These are phyloP conservation scores for Amphipoea oculea DNA, from an alignment of 2,888 invertebrate species.

Conservation along the genomic window DNA sequence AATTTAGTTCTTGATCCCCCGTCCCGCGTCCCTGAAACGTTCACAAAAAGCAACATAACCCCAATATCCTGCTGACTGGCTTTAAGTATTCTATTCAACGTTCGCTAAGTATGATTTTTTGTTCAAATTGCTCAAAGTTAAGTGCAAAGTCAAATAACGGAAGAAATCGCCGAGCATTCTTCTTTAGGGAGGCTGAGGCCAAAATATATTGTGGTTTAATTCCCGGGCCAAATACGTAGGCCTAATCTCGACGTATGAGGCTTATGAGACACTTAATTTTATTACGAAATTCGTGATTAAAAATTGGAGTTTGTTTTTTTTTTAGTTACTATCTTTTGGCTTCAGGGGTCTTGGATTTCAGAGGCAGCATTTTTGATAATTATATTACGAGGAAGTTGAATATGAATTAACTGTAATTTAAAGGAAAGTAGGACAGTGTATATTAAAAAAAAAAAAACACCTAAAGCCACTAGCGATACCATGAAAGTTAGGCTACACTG, in stretches of 20 bases:
- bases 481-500: not conserved
- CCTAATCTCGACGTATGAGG: constrained; percentile 50
- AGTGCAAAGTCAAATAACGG: constrained; percentile 61
- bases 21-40: constrained; percentile 23
- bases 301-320: constrained; percentile 46
- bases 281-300: constrained; percentile 52
- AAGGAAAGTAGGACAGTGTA: not conserved
- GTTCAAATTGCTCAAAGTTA: constrained; percentile 56
- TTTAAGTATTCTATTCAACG: constrained; percentile 45
- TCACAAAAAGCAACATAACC: constrained; percentile 35
- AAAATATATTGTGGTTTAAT: constrained; percentile 53
- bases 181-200: constrained; percentile 32
- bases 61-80: constrained; percentile 43
- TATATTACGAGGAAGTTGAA: constrained; percentile 14
- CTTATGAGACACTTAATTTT: constrained; percentile 56
- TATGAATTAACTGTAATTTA: not conserved
- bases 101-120: constrained; percentile 55
- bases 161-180: constrained; percentile 46
- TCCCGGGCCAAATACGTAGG: constrained; percentile 51
- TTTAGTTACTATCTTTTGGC: constrained; percentile 49
- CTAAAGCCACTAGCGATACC: not conserved
- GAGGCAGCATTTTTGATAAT: constrained; percentile 43
- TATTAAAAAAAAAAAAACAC: no score
- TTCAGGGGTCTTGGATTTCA: constrained; percentile 34
- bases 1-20: constrained; percentile 13